These are phyloP conservation scores for Macrotrachela quadricornifera DNA, from an alignment of 1,140 invertebrate species.

Conservation along the genomic window DNA sequence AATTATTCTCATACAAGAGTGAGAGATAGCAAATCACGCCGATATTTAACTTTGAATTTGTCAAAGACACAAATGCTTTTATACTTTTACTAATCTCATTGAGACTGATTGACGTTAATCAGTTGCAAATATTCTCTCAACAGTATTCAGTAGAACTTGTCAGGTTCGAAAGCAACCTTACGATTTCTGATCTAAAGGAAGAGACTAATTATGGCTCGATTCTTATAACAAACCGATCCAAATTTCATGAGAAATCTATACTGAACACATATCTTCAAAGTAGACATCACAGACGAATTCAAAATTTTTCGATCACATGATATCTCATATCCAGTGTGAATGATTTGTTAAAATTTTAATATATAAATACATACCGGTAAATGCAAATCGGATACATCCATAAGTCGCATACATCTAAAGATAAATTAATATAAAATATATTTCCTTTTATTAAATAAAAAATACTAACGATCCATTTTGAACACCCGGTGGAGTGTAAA, in stretches of 20 bases:
- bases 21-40: too few relatives aligned
- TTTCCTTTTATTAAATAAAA: too few relatives aligned
- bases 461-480: slow-evolving; percentile 10
- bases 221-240: slow-evolving; percentile 47
- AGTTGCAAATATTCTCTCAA: too few relatives aligned
- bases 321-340: too few relatives aligned
- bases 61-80: too few relatives aligned
- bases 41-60: too few relatives aligned
- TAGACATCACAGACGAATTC: slow-evolving; percentile 44
- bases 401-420: neutral
- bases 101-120: too few relatives aligned
- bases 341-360: too few relatives aligned
- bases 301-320: slow-evolving; percentile 43
- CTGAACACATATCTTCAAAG: slow-evolving; percentile 46
- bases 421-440: neutral
- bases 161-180: slow-evolving; percentile 38
- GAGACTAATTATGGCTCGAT: slow-evolving; percentile 43
- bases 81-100: too few relatives aligned
- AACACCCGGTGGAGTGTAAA: slow-evolving; percentile 24
- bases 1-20: too few relatives aligned
- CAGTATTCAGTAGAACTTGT: slow-evolving; percentile 37
- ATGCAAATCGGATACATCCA: slow-evolving; percentile 15
- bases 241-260: slow-evolving; percentile 39
- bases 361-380: slow-evolving; percentile 6
- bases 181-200: slow-evolving; percentile 44